Evolutionary conservation across 2,888 invertebrate species (phyloP).

Genomic region (Ligdia adustata): DNA sequence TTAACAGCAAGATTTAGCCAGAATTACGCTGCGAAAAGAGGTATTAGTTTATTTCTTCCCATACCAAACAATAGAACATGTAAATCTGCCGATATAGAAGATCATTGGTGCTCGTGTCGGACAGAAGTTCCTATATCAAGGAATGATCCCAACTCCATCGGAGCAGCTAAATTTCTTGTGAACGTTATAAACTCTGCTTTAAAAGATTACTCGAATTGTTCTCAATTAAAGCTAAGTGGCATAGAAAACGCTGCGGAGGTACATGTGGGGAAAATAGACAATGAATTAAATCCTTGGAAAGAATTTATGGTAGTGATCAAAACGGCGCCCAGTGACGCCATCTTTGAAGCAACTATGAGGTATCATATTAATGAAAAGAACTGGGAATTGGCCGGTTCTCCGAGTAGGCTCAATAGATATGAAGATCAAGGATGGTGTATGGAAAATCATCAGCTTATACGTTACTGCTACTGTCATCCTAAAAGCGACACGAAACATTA

Average conservation of each 20-base stretch:
- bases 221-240: constrained; percentile 83
- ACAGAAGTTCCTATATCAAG: constrained; percentile 82
- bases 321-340: constrained; percentile 87
- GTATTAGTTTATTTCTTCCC: constrained; percentile 90
- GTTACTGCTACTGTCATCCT: constrained; percentile 93
- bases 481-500: too few relatives aligned
- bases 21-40: constrained; percentile 71
- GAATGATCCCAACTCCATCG: constrained; percentile 78
- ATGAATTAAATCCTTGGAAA: constrained; percentile 70
- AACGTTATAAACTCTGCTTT: constrained; percentile 86
- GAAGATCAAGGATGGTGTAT: constrained; percentile 91
- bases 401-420: constrained; percentile 91
- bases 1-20: constrained; percentile 58
- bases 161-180: constrained; percentile 86
- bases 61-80: constrained; percentile 90
- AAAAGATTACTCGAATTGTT: constrained; percentile 86
- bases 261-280: constrained; percentile 61
- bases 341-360: constrained; percentile 91
- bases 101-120: constrained; percentile 96
- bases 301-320: constrained; percentile 86
- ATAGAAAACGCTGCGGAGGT: constrained; percentile 88
- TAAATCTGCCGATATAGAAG: constrained; percentile 88
- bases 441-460: constrained; percentile 88
- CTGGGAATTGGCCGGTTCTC: constrained; percentile 87
- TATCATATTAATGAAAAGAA: constrained; percentile 36